These are phyloP conservation scores for Myotis davidii DNA, from an alignment of 2,113 vertebrate genomes.

Conservation along the genomic window DNA sequence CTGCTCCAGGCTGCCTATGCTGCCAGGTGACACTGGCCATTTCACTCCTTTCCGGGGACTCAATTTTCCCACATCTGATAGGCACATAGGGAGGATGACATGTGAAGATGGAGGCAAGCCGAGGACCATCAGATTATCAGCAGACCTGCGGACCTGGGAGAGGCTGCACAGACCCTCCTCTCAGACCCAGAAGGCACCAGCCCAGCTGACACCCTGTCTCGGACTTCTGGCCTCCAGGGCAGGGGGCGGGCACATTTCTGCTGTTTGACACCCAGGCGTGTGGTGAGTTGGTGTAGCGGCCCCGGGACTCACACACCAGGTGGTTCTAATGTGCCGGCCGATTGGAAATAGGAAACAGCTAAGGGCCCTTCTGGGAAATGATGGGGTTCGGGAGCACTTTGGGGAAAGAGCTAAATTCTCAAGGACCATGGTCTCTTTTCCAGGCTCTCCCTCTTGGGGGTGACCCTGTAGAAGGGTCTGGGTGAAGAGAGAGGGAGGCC, in stretches of 20 bases:
- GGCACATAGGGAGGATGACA: fast-evolving
- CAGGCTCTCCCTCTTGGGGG: neutral
- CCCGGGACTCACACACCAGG: neutral
- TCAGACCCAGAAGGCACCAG: neutral
- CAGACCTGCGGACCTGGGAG: neutral
- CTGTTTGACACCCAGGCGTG: fast-evolving
- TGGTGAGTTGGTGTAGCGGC: neutral
- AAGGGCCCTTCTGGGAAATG: neutral
- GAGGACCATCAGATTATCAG: fast-evolving
- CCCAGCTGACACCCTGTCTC: neutral
- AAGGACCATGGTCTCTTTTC: neutral
- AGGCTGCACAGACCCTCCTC: neutral
- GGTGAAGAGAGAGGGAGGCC: neutral
- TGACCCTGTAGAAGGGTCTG: neutral
- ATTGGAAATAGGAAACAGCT: neutral
- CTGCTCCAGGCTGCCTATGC: fast-evolving
- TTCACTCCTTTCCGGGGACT: neutral
- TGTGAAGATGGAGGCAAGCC: no score
- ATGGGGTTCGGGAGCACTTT: fast-evolving
- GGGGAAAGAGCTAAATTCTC: no score
- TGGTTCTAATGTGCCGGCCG: neutral
- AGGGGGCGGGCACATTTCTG: neutral
- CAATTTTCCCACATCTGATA: neutral
- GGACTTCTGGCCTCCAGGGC: neutral
- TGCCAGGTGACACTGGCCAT: neutral